Conservation (phyloP, 2,888 invertebrate species). For the Hoplodrina blanda region DNA sequence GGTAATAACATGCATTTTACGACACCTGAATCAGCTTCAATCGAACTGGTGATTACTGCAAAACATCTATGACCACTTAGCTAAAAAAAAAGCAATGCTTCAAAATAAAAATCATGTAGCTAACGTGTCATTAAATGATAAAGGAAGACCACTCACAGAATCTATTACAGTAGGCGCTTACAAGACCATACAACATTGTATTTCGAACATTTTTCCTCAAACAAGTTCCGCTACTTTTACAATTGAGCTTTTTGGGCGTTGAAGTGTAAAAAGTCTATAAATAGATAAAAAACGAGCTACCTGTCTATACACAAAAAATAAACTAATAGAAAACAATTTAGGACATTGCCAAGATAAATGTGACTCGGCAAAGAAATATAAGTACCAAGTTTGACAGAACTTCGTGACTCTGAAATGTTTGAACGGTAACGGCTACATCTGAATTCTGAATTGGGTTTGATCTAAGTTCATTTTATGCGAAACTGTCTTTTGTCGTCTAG, state of each 20-base stretch:
- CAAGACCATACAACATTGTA: slow-evolving; percentile 28
- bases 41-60: not conserved
- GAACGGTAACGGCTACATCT: slow-evolving; percentile 4
- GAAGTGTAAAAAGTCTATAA: slow-evolving; percentile 51
- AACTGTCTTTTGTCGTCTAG: not conserved
- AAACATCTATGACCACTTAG: not conserved
- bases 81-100: not conserved
- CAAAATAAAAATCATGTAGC: not conserved
- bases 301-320: slow-evolving; percentile 53
- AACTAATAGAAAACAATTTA: slow-evolving; percentile 54
- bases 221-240: slow-evolving; percentile 56
- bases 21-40: not conserved
- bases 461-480: slow-evolving; percentile 17
- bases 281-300: slow-evolving; percentile 50
- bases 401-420: slow-evolving; percentile 32
- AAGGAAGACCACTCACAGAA: slow-evolving; percentile 19
- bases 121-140: slow-evolving; percentile 27
- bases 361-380: slow-evolving; percentile 34
- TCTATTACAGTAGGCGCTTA: slow-evolving; percentile 33
- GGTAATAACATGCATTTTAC: not conserved
- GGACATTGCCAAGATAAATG: slow-evolving; percentile 42
- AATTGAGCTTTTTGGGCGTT: slow-evolving; percentile 51
- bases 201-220: slow-evolving; percentile 70
- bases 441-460: slow-evolving; percentile 23
- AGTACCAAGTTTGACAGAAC: slow-evolving; percentile 3